Evolutionary conservation across 2,113 vertebrate species (phyloP).

Genomic region (Menidia beryllina): DNA sequence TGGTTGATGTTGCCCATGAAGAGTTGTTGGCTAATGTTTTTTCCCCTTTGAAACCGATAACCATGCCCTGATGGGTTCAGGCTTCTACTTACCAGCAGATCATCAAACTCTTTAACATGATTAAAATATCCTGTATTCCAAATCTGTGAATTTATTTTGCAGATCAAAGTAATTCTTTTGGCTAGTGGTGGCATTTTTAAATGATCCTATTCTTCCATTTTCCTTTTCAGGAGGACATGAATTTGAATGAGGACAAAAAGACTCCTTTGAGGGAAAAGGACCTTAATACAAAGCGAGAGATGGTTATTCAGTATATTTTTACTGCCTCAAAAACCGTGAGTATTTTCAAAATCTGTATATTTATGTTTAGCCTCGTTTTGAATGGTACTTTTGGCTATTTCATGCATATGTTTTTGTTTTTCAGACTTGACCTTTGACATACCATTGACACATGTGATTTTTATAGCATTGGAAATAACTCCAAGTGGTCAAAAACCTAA

Average conservation of each 20-base stretch:
- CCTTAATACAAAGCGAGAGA: conserved; percentile 93
- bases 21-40: too few relatives aligned
- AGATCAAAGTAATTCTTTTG: neutral
- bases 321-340: conserved; percentile 93
- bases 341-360: conserved; percentile 35
- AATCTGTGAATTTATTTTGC: too few relatives aligned
- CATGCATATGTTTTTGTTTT: neutral
- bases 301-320: conserved; percentile 96
- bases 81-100: too few relatives aligned
- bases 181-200: neutral
- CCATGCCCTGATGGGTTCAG: too few relatives aligned
- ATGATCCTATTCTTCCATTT: neutral
- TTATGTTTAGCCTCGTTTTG: neutral
- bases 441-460: too few relatives aligned
- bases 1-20: too few relatives aligned
- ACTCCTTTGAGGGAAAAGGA: conserved; percentile 95
- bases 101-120: too few relatives aligned
- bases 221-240: conserved; percentile 95
- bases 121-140: too few relatives aligned
- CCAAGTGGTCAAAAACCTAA: too few relatives aligned
- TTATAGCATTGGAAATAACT: too few relatives aligned
- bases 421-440: neutral
- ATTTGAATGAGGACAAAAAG: conserved; percentile 97
- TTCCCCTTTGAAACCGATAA: too few relatives aligned
- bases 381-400: neutral